Conservation (phyloP, 2,888 invertebrate species). For the Patella ulyssiponensis region DNA sequence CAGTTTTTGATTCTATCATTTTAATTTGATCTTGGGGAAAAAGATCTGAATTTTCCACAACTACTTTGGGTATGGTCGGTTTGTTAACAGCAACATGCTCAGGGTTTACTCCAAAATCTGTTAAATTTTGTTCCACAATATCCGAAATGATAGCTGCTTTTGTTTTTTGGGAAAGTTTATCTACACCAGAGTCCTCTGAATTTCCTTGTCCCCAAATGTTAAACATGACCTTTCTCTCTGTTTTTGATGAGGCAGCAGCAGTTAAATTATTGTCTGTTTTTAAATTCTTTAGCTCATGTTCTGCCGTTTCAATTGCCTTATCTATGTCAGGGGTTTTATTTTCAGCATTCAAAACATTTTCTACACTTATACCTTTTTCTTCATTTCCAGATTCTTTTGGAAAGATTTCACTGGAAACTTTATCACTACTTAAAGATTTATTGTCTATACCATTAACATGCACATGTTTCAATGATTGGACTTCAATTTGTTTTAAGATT, state of each 20-base stretch:
- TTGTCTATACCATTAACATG: background rate
- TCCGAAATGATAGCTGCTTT: background rate
- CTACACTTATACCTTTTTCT: slow-evolving; percentile 1
- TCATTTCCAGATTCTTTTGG: background rate
- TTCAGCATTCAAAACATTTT: background rate
- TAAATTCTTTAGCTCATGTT: slow-evolving; percentile 9
- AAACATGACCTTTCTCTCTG: background rate
- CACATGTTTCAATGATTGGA: slow-evolving; percentile 14
- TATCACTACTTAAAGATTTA: background rate
- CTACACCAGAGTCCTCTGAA: background rate
- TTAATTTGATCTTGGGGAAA: background rate
- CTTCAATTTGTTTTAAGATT: slow-evolving; percentile 48
- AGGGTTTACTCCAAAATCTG: background rate
- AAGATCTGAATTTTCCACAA: background rate
- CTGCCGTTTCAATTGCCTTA: background rate
- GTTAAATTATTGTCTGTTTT: slow-evolving; percentile 10
- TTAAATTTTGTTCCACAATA: background rate
- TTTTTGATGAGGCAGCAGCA: background rate
- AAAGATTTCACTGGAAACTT: background rate
- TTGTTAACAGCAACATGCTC: background rate
- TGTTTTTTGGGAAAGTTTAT: background rate
- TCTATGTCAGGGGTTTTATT: slow-evolving; percentile 4
- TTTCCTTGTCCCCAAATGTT: slow-evolving; percentile 1
- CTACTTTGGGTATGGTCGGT: background rate
- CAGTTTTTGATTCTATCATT: background rate